phyloP scores from a whole-genome alignment of 2,888 invertebrate species.

The Cryptocephalus moraei region DNA sequence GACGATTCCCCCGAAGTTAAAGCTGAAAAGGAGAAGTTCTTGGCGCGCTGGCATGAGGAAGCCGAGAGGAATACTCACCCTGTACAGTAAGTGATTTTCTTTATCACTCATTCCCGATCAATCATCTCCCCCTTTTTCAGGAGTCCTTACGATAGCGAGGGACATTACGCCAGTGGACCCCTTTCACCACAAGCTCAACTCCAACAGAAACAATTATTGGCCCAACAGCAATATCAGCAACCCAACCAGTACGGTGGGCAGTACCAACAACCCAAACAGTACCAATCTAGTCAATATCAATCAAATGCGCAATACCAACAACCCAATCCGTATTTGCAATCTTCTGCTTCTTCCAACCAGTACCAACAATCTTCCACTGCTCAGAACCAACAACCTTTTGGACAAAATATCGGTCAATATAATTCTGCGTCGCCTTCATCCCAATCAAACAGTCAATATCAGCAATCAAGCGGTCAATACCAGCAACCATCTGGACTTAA shows the following conservation, averaged over 20 bases:
- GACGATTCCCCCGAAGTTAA: conserved; percentile 61
- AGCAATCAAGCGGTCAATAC: conserved; percentile 5
- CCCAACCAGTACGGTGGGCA: conserved; percentile 1
- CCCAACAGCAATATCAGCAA: conserved; percentile 9
- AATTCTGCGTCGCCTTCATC: not conserved
- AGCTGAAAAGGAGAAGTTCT: conserved; percentile 58
- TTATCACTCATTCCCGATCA: not conserved
- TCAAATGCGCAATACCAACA: conserved; percentile 2
- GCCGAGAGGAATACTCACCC: conserved; percentile 42
- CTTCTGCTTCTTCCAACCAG: not conserved
- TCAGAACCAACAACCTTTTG: not conserved
- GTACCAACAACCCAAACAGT: not conserved
- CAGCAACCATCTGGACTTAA: not conserved
- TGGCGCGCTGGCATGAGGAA: conserved; percentile 56
- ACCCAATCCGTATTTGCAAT: conserved; percentile 3
- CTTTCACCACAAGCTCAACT: conserved; percentile 18
- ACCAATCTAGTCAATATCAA: conserved; percentile 4
- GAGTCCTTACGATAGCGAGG: conserved; percentile 23
- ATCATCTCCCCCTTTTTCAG: conserved; percentile 8
- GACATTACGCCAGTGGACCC: conserved; percentile 22
- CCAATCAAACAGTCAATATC: conserved; percentile 8
- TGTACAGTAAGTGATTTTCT: conserved; percentile 24
- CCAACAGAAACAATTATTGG: conserved; percentile 9
- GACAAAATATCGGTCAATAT: conserved; percentile 3
- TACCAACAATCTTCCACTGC: not conserved